These are phyloP conservation scores for Ruditapes philippinarum DNA, from an alignment of 1,140 invertebrate genomes.

Conservation along the genomic window DNA sequence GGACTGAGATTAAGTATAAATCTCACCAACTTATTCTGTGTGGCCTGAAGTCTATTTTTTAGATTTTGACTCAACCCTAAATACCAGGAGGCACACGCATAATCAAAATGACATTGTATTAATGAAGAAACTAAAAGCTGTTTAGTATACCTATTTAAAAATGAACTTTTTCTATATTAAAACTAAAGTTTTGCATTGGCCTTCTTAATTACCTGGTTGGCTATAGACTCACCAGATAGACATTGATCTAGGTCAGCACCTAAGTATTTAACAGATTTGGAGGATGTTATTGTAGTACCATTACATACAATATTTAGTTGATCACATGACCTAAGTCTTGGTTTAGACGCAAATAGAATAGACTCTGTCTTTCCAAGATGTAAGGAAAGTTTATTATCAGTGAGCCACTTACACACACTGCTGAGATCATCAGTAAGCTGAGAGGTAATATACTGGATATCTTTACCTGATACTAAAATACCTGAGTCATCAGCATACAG, in stretches of 20 bases:
- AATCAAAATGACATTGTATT: slow-evolving; percentile 60
- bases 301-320: slow-evolving; percentile 50
- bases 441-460: slow-evolving; percentile 6
- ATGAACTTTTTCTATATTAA: slow-evolving; percentile 44
- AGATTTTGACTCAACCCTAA: slow-evolving; percentile 19
- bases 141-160: slow-evolving; percentile 23
- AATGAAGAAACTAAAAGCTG: neutral
- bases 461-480: slow-evolving; percentile 55
- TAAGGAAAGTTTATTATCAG: slow-evolving; percentile 64
- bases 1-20: slow-evolving; percentile 45
- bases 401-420: slow-evolving; percentile 40
- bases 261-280: slow-evolving; percentile 46
- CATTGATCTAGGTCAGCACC: slow-evolving; percentile 19
- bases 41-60: slow-evolving; percentile 59
- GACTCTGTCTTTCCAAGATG: slow-evolving; percentile 70
- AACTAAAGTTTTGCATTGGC: slow-evolving; percentile 50
- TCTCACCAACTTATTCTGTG: slow-evolving; percentile 56
- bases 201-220: slow-evolving; percentile 35
- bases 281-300: slow-evolving; percentile 20
- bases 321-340: slow-evolving; percentile 2
- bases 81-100: slow-evolving; percentile 48
- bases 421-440: slow-evolving; percentile 29
- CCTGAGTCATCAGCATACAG: slow-evolving; percentile 68
- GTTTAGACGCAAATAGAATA: slow-evolving; percentile 63
- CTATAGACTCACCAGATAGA: slow-evolving; percentile 46